Percentiles rank a stretch among this genome's conserved stretches.
These are phyloP conservation scores for Struthio camelus DNA, from an alignment of 2,113 vertebrate species.

Conservation along the genomic window DNA sequence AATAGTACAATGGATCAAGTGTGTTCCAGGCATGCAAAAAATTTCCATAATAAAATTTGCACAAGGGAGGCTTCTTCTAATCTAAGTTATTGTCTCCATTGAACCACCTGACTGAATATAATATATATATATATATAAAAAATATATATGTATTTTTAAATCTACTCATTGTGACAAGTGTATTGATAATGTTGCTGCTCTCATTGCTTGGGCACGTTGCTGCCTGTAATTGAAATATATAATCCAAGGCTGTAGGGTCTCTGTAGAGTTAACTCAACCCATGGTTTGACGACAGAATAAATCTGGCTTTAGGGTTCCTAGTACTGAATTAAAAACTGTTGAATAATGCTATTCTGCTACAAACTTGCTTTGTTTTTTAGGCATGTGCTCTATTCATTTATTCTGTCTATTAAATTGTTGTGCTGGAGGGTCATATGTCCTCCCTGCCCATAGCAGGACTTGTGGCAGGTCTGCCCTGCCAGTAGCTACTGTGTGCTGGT, in stretches of 20 bases:
- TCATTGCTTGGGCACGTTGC: not conserved
- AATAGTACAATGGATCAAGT: not conserved
- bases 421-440: not conserved
- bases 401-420: not conserved
- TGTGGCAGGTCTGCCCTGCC: no score
- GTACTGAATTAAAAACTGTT: not conserved
- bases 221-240: not conserved
- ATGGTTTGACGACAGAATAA: slow-evolving; percentile 35
- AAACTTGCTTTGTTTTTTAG: not conserved
- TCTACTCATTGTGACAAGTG: not conserved
- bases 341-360: slow-evolving; percentile 22
- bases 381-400: not conserved
- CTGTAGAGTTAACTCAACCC: slow-evolving; percentile 2
- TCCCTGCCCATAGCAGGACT: not conserved
- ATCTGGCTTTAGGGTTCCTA: not conserved
- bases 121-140: no score
- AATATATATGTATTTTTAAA: not conserved
- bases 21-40: not conserved
- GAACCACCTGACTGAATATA: not conserved
- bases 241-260: not conserved
- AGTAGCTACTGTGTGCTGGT: not conserved
- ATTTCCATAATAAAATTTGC: not conserved
- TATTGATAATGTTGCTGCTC: not conserved
- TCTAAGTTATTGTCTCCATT: not conserved
- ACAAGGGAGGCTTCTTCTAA: not conserved